These are phyloP conservation scores for Drosophila villosipedis DNA, from an alignment of 2,888 invertebrate species.

Conservation along the genomic window DNA sequence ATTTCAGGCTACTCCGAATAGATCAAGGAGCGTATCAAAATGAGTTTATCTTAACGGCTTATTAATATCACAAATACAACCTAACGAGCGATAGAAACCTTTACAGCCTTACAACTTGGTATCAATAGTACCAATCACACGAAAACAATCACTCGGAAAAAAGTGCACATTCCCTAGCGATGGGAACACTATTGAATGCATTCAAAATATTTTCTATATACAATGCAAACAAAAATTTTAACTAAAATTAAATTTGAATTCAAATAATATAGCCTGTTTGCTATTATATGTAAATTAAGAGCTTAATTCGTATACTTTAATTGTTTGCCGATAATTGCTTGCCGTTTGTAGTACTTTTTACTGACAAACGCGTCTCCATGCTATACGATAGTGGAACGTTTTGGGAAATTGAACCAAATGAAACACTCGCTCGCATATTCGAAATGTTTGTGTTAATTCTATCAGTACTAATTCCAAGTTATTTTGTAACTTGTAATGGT, in stretches of 20 bases:
- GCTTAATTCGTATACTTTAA: background rate
- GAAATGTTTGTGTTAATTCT: background rate
- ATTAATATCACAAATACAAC: constrained; percentile 62
- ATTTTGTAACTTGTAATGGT: too few relatives aligned
- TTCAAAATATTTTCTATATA: background rate
- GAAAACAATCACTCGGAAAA: constrained; percentile 42
- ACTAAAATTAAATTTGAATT: background rate
- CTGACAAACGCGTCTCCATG: background rate
- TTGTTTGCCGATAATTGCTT: background rate
- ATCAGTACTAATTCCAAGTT: background rate
- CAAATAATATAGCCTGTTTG: background rate
- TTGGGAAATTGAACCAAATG: background rate
- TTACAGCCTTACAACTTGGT: constrained; percentile 75
- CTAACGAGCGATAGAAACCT: constrained; percentile 58
- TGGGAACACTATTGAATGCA: background rate
- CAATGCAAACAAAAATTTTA: background rate
- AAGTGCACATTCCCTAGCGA: constrained; percentile 3
- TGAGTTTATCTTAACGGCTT: constrained; percentile 40
- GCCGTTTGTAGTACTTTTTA: background rate
- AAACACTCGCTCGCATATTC: background rate
- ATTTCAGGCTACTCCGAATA: constrained; percentile 34
- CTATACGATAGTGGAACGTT: constrained; percentile 1
- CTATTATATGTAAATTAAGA: background rate
- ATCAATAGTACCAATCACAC: constrained; percentile 70
- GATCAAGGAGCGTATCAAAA: constrained; percentile 36